These are phyloP conservation scores for Gymnothorax reevesii DNA, from an alignment of 2,797 vertebrate species.

Conservation along the genomic window DNA sequence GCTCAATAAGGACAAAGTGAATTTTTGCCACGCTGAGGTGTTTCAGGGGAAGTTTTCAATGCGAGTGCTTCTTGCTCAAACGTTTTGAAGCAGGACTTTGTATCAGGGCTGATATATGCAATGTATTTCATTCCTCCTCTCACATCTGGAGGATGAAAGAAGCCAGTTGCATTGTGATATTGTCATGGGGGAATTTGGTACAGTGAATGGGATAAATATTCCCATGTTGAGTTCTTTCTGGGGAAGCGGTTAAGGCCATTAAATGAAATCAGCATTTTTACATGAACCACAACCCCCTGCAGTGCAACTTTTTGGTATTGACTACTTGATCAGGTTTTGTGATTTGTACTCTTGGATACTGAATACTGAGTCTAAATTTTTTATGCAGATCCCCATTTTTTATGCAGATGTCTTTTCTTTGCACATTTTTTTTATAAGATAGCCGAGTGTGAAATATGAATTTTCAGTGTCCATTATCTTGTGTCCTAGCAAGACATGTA, in stretches of 20 bases:
- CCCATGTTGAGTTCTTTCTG: neutral
- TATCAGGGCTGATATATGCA: neutral
- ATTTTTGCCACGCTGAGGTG: neutral
- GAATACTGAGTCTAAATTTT: neutral
- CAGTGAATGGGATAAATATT: neutral
- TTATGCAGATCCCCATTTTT: neutral
- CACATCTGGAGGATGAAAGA: neutral
- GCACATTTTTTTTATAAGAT: neutral
- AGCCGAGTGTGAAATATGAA: neutral
- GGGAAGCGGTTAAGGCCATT: neutral
- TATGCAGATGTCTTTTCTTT: too few relatives aligned
- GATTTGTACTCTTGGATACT: neutral
- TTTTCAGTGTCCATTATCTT: neutral
- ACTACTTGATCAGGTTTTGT: neutral
- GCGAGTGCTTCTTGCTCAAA: slow-evolving; percentile 19
- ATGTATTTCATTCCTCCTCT: neutral
- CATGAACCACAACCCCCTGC: too few relatives aligned
- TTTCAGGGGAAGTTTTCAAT: slow-evolving; percentile 6
- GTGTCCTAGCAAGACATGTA: neutral
- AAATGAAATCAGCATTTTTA: neutral
- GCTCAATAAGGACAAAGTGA: slow-evolving; percentile 1
- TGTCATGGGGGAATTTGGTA: neutral
- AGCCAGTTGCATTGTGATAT: neutral
- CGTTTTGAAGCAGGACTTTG: neutral
- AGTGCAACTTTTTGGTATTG: too few relatives aligned